A percentile compares a stretch with the other conserved stretches of the same genome.
Evolutionary conservation across 1,140 invertebrate genomes (phyloP).

Genomic region (Melipona quadrifasciata): DNA sequence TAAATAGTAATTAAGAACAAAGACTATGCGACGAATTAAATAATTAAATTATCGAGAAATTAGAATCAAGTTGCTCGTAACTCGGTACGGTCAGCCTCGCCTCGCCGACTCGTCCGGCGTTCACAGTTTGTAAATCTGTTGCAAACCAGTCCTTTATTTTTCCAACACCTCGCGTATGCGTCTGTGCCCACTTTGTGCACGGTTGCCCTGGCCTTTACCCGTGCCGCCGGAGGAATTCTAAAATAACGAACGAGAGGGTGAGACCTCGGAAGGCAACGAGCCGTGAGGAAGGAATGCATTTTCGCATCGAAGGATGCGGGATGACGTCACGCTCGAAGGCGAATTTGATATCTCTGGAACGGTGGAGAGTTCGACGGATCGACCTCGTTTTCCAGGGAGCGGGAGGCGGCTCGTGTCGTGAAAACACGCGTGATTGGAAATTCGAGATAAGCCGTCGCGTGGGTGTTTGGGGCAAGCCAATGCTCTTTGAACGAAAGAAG

Average conservation of each 20-base stretch:
- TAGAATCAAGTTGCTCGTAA: too few relatives aligned
- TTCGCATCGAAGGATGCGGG: conserved; percentile 29
- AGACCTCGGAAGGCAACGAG: conserved; percentile 27
- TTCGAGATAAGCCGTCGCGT: background rate
- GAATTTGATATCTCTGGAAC: conserved; percentile 29
- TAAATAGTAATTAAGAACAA: too few relatives aligned
- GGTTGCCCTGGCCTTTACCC: conserved; percentile 19
- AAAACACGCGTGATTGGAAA: conserved; percentile 31
- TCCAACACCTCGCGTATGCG: background rate
- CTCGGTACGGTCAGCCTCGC: too few relatives aligned
- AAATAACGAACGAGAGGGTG: conserved; percentile 40
- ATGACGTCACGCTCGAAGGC: conserved; percentile 10
- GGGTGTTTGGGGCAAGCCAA: background rate
- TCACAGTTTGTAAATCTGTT: background rate
- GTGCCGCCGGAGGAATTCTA: conserved; percentile 37
- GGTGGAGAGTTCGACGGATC: background rate
- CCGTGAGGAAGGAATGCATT: conserved; percentile 40
- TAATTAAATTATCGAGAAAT: too few relatives aligned
- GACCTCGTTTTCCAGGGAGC: conserved; percentile 4
- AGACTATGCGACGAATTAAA: too few relatives aligned
- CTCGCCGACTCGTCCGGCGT: too few relatives aligned
- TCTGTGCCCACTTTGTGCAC: background rate
- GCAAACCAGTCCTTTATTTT: background rate
- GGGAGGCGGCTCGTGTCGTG: conserved; percentile 7
- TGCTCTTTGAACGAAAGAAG: background rate